Base-by-base conservation (phyloP, 1,140 invertebrate species). In the Brachionus asplanchnoidis region DNA sequence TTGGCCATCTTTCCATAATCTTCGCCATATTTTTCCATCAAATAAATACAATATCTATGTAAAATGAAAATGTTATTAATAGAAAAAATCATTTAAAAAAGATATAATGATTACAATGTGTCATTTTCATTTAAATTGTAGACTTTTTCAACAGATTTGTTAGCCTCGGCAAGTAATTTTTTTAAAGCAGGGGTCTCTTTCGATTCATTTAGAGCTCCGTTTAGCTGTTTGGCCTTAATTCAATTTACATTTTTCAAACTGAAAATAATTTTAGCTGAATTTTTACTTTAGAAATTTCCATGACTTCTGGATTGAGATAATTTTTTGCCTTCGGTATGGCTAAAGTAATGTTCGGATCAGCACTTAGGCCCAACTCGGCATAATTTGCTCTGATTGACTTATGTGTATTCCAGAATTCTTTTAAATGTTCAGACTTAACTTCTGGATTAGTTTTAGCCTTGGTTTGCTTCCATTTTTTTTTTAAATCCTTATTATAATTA, bases 1-100 rank as follows among this genome's bases (percentile, higher is more conserved):
- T 40, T 53, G 12, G 84, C 84, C 84, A 84, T 84, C 28, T 73
- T 73, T 20, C 4, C 70, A 66, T 60, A 84, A 42, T 84, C 66
- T 56, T 73, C 66, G 23, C 42, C 42, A 78, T 84, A 75, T 78
- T 84, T 84, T 73, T 84, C 84, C 12, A 84, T 9, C 84, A 84
- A 20, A 50, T 84, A 84, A 78, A 84, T 84, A 40, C 82, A 84
- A 73, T 32, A 66, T 12, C 80, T 83, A 6, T 7, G 32, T 36
- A 36, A 36, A 7, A 7, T 7, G 32, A 36, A 36, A 36, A 7
- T 36, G 7, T 36, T 36, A 36, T 36, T 36, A 36, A 0, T 6
- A 36, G 32, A 36, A 36, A 36, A 7, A 3, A 3, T 6, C 6
- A 36, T 36, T 36, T 36, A 11, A 40, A 40, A 40, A 17, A 40